Percentiles rank a stretch among this genome's conserved stretches.
phyloP scores from a whole-genome alignment of 92 coral and sea anemone genomes.

The Muricea muricata region DNA sequence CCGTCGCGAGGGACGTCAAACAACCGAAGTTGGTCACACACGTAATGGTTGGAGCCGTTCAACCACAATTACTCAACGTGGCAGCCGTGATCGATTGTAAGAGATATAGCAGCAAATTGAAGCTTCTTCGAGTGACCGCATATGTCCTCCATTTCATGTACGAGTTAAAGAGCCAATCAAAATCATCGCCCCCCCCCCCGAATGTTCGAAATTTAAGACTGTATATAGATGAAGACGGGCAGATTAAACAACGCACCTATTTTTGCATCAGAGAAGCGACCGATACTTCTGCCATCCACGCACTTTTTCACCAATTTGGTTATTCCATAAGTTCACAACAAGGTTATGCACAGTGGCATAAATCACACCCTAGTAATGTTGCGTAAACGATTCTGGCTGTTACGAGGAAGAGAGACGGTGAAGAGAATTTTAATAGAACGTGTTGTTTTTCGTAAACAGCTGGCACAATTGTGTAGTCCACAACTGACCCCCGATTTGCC shows the following conservation, averaged over 20 bases:
- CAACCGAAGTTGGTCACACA: constrained; percentile 35
- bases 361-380: constrained; percentile 51
- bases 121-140: constrained; percentile 60
- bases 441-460: constrained; percentile 15
- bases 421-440: constrained; percentile 13
- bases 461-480: constrained; percentile 16
- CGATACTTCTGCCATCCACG: constrained; percentile 40
- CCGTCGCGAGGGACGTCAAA: constrained; percentile 38
- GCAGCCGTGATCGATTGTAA: constrained; percentile 54
- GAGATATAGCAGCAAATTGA: constrained; percentile 48
- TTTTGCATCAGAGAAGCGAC: not conserved
- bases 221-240: constrained; percentile 54
- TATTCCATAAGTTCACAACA: constrained; percentile 39
- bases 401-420: too few species aligned
- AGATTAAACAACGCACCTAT: constrained; percentile 29
- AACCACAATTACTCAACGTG: not conserved
- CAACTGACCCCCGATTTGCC: constrained; percentile 46
- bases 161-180: constrained; percentile 47
- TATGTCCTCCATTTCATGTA: constrained; percentile 45
- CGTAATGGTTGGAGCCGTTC: not conserved
- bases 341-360: constrained; percentile 57
- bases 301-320: constrained; percentile 39
- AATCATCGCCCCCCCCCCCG: constrained; percentile 33
- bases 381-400: constrained; percentile 65
- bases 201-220: constrained; percentile 59